These are phyloP conservation scores for Cryptophagus acutangulus DNA, from an alignment of 2,888 invertebrate genomes.

Conservation along the genomic window DNA sequence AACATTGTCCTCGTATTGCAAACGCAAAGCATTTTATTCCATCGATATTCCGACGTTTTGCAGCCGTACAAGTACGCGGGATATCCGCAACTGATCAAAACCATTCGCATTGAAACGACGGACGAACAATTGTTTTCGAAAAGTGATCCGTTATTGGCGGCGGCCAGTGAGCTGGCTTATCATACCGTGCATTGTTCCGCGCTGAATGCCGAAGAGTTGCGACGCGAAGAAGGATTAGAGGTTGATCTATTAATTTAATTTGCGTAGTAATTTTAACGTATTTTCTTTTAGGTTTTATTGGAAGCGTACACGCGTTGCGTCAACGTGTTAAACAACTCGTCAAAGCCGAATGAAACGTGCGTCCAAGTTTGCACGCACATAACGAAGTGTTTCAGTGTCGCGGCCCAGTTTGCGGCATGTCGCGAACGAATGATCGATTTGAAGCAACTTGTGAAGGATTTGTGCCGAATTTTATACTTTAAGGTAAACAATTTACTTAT, in stretches of 20 bases:
- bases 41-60: conserved; percentile 81
- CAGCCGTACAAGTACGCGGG: conserved; percentile 98
- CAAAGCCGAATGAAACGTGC: conserved; percentile 70
- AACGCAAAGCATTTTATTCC: conserved; percentile 92
- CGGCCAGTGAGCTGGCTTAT: conserved; percentile 91
- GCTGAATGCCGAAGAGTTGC: conserved; percentile 94
- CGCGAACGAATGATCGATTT: conserved; percentile 81
- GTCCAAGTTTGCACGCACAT: conserved; percentile 91
- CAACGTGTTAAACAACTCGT: conserved; percentile 77
- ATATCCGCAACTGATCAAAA: conserved; percentile 94
- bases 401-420: conserved; percentile 88
- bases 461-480: conserved; percentile 80
- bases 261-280: conserved; percentile 8
- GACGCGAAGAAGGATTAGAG: conserved; percentile 89
- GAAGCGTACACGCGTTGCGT: conserved; percentile 94
- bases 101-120: conserved; percentile 87
- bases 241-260: conserved; percentile 42
- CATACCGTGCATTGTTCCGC: conserved; percentile 96
- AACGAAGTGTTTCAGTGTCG: conserved; percentile 90
- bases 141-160: conserved; percentile 74
- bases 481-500: conserved; percentile 53
- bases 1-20: conserved; percentile 88
- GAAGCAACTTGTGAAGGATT: conserved; percentile 80
- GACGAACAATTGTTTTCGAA: conserved; percentile 92
- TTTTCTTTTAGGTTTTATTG: conserved; percentile 60